Evolutionary conservation across 2,888 invertebrate genomes (phyloP).

Genomic region (Eupeodes latifasciatus): DNA sequence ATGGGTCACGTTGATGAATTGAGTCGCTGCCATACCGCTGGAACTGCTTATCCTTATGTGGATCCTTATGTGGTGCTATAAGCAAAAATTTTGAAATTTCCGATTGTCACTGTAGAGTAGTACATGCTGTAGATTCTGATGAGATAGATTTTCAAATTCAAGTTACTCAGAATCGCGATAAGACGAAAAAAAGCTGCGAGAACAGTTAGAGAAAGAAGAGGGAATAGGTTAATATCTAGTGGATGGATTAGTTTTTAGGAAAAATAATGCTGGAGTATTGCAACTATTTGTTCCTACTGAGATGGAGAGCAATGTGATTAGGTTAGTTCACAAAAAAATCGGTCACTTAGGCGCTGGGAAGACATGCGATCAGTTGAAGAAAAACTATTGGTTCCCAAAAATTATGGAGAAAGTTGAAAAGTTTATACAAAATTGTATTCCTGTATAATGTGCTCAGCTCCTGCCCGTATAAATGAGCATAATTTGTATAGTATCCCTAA

Average conservation of each 20-base stretch:
- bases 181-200: slow-evolving; percentile 10
- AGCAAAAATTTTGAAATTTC: not conserved
- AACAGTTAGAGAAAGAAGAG: slow-evolving; percentile 8
- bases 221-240: slow-evolving; percentile 14
- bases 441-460: slow-evolving; percentile 39
- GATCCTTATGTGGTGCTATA: not conserved
- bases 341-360: slow-evolving; percentile 24
- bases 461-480: slow-evolving; percentile 20
- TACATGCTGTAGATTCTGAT: slow-evolving; percentile 16
- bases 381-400: slow-evolving; percentile 35
- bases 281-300: slow-evolving; percentile 30
- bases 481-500: slow-evolving; percentile 10
- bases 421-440: slow-evolving; percentile 38
- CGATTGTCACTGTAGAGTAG: not conserved
- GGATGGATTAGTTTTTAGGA: slow-evolving; percentile 36
- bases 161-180: slow-evolving; percentile 31
- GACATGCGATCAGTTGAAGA: slow-evolving; percentile 17
- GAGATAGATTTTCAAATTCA: slow-evolving; percentile 33
- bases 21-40: too few relatives aligned
- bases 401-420: slow-evolving; percentile 15
- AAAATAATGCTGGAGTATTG: not conserved
- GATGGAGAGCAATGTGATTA: slow-evolving; percentile 39
- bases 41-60: too few relatives aligned
- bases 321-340: slow-evolving; percentile 23
- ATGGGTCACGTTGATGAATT: slow-evolving; percentile 10